phyloP scores from a whole-genome alignment of 1,140 invertebrate genomes.

The Drosophila dunni region DNA sequence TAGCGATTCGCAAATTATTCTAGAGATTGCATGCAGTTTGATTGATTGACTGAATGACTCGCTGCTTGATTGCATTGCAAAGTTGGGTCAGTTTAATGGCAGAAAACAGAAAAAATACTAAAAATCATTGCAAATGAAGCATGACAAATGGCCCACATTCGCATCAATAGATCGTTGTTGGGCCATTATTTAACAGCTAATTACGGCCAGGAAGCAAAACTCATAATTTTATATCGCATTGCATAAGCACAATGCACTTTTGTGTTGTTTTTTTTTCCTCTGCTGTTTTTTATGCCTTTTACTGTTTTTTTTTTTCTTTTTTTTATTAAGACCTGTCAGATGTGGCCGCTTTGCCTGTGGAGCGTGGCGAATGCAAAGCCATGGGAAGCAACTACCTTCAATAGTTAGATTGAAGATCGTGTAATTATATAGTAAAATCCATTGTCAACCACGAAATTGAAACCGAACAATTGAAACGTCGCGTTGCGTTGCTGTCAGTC shows the following conservation, averaged over 20 bases:
- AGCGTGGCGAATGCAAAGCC: conserved; percentile 75
- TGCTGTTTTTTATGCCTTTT: conserved; percentile 41
- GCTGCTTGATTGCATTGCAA: conserved; percentile 48
- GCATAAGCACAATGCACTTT: conserved; percentile 74
- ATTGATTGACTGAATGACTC: conserved; percentile 36
- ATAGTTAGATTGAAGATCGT: conserved; percentile 71
- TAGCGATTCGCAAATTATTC: conserved; percentile 49
- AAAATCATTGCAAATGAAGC: conserved; percentile 70
- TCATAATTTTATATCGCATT: conserved; percentile 68
- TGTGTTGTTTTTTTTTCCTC: conserved; percentile 34
- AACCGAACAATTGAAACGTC: conserved; percentile 74
- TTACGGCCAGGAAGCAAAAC: conserved; percentile 71
- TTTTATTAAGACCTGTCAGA: conserved; percentile 41
- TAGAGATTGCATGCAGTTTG: conserved; percentile 58
- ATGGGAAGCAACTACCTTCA: conserved; percentile 57
- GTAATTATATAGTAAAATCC: conserved; percentile 81
- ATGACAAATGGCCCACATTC: conserved; percentile 77
- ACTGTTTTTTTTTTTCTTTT: conserved; percentile 27
- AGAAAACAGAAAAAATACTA: conserved; percentile 1
- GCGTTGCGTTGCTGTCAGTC: conserved; percentile 25
- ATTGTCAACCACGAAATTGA: conserved; percentile 81
- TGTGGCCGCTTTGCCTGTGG: conserved; percentile 70
- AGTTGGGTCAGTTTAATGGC: conserved; percentile 71
- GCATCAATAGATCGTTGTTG: conserved; percentile 52
- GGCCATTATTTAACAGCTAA: conserved; percentile 77